Conservation (phyloP, 2,797 vertebrate species). For the Distichodus sexfasciatus region DNA sequence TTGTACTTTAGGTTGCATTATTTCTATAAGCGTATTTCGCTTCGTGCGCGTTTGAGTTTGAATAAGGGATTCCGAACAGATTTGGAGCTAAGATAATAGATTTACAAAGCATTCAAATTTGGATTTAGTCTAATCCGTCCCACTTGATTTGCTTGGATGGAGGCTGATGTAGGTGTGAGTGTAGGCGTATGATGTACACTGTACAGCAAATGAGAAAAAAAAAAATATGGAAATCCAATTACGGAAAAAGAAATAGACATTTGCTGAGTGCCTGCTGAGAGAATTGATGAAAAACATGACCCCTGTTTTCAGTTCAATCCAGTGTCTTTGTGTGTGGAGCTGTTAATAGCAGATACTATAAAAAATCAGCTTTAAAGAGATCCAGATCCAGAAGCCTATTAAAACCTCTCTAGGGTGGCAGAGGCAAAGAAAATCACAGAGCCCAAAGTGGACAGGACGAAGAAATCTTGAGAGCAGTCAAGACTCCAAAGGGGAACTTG, state of each 20-base stretch:
- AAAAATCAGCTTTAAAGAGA: too few relatives aligned
- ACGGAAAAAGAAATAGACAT: slow-evolving; percentile 16
- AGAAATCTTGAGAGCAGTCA: too few relatives aligned
- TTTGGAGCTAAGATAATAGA: slow-evolving; percentile 40
- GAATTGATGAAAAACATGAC: not conserved
- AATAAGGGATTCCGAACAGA: slow-evolving; percentile 31
- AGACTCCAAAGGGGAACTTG: too few relatives aligned
- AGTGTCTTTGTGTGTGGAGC: not conserved
- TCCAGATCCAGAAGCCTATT: too few relatives aligned
- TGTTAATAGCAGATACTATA: too few relatives aligned
- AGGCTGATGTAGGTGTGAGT: slow-evolving; percentile 4
- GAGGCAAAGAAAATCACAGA: too few relatives aligned
- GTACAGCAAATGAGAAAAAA: not conserved
- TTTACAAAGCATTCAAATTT: slow-evolving; percentile 33
- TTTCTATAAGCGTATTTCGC: not conserved
- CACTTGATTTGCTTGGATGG: slow-evolving; percentile 32
- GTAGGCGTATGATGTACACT: not conserved
- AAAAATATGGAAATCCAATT: not conserved
- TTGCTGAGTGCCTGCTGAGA: not conserved
- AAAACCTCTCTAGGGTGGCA: too few relatives aligned
- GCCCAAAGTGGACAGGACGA: too few relatives aligned
- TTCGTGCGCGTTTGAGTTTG: slow-evolving; percentile 2
- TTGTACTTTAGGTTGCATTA: not conserved
- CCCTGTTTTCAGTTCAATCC: not conserved
- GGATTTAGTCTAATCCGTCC: slow-evolving; percentile 48